phyloP scores from a whole-genome alignment of 1,140 invertebrate species.

The Hypsibius dujardini region DNA sequence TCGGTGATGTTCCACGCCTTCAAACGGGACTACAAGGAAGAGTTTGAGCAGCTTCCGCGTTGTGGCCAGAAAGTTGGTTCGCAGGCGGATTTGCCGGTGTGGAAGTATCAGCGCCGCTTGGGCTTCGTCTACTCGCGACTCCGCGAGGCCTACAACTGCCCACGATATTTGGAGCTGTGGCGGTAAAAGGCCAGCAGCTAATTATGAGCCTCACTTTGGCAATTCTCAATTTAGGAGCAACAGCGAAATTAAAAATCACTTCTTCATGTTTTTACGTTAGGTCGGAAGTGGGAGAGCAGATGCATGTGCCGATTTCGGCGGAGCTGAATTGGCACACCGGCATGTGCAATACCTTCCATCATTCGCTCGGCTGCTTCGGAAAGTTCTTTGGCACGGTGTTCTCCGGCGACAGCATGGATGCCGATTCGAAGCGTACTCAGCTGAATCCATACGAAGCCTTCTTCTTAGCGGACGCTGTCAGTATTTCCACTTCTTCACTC shows the following conservation, averaged over 20 bases:
- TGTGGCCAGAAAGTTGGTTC: neutral
- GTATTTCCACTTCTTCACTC: neutral
- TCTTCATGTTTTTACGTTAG: neutral
- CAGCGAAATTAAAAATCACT: too few species aligned
- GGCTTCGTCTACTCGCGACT: neutral
- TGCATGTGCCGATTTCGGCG: neutral
- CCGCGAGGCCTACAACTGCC: neutral
- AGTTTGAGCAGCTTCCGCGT: constrained; percentile 7
- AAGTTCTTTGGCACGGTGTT: constrained; percentile 6
- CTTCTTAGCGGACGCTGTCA: constrained; percentile 1
- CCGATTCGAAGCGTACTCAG: neutral
- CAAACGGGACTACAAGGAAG: constrained; percentile 6
- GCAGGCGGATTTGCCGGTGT: neutral
- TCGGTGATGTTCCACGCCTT: neutral
- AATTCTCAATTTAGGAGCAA: too few species aligned
- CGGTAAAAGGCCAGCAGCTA: neutral
- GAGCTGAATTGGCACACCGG: constrained; percentile 2
- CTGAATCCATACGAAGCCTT: constrained; percentile 7
- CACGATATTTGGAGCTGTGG: constrained; percentile 10
- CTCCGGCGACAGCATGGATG: neutral
- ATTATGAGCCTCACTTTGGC: too few species aligned
- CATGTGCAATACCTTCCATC: neutral
- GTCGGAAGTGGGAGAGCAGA: neutral
- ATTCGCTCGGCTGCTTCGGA: neutral
- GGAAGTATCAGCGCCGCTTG: neutral